Percentiles rank a stretch among this genome's conserved stretches.
phyloP scores from a whole-genome alignment of 1,140 invertebrate genomes.

The Heliconius melpomene region DNA sequence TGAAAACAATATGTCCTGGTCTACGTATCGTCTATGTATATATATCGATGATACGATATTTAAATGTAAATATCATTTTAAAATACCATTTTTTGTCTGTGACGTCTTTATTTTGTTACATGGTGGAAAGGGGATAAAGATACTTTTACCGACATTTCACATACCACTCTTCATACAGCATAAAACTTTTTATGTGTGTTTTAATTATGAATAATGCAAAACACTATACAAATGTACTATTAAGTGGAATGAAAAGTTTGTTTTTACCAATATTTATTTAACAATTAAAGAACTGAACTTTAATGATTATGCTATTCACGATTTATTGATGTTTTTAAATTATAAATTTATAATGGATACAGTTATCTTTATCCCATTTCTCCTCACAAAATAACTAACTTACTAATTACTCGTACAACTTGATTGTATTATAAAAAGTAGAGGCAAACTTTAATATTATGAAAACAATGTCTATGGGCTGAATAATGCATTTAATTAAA shows the following conservation, averaged over 20 bases:
- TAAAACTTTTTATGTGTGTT: neutral
- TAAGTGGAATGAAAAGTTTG: no score
- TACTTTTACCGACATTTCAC: no score
- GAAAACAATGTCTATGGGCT: neutral
- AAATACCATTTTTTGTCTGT: neutral
- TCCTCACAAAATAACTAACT: no score
- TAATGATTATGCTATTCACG: no score
- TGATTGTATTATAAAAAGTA: neutral
- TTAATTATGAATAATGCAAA: no score
- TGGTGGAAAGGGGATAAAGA: neutral
- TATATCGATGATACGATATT: neutral
- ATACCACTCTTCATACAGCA: neutral
- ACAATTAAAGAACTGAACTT: no score
- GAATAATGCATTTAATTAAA: neutral
- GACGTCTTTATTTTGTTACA: neutral
- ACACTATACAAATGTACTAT: no score
- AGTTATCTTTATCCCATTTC: no score
- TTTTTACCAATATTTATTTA: no score
- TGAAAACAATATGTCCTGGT: neutral
- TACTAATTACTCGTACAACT: neutral
- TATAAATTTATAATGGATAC: no score
- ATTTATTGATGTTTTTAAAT: no score
- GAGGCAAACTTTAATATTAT: neutral
- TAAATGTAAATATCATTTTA: neutral
- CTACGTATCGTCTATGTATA: neutral